Base-by-base conservation (phyloP, 2,797 vertebrate species). In the Pseudochirops cupreus region DNA sequence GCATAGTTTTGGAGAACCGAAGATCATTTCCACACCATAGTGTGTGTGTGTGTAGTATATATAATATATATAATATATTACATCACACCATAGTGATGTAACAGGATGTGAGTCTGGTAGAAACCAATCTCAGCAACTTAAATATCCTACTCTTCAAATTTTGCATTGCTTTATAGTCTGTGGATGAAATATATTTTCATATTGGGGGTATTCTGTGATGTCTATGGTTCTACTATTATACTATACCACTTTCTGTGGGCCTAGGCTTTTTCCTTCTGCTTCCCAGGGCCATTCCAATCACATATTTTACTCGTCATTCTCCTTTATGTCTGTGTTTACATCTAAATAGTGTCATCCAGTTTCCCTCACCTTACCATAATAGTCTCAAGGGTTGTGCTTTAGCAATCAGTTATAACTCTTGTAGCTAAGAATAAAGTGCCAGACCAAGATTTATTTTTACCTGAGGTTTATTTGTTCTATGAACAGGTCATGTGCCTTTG, bases 311-410 rank as follows among this genome's bases (percentile, higher is more conserved):
- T n/a, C 21, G 33, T 11, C 16, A n/a, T 33, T 74, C 6, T 74
- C n/a, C 6, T 9, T 5, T 39, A 21, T 2, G 5, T 74, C 16
- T 0, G 1, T 1, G 0, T 74, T 74, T 39, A 18, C 26, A 16
- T 39, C n/a, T 74, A 74, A 33, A 74, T 2, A 0, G 33, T 39
- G 14, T 7, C 33, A 39, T 74, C 16, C 33, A 21, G 62, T 74
- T 33, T 67, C 62, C 33, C 62, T 5, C n/a, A 18, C 16, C 62
- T 16, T 74, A 74, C 14, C 33, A 18, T 7, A 74, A 39, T n/a
- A n/a, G n/a, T n/a, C 33, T 39, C 33, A 67, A 67, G 62, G 21
- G 16, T 18, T 74, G 62, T 74, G 16, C 62, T n/a, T 39, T 62
- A 33, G 31, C 33, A n/a, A 74, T 74, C 14, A 39, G 62, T 39